phyloP scores from a whole-genome alignment of 2,113 vertebrate species.

The Lasiurus borealis region DNA sequence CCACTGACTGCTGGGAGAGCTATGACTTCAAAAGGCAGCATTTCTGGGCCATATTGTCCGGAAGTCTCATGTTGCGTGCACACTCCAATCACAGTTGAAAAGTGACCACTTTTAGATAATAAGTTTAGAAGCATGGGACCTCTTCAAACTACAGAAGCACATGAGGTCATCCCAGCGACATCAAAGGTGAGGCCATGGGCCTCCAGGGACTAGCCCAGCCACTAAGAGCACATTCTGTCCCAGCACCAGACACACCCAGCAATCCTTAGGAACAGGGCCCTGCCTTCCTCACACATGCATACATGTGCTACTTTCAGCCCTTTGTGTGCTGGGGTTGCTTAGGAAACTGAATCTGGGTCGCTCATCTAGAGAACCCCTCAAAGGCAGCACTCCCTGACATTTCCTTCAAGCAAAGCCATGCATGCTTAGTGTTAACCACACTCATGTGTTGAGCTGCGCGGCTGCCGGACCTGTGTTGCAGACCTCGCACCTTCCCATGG shows the following conservation, averaged over 20 bases:
- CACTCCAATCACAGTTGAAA: background rate
- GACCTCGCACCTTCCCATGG: background rate
- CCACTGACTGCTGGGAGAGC: background rate
- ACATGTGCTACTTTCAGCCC: background rate
- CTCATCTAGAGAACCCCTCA: background rate
- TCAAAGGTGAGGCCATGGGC: no score
- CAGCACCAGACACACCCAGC: background rate
- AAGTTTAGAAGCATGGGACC: background rate
- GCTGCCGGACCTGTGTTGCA: rapidly evolving
- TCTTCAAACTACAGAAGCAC: background rate
- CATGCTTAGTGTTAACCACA: background rate
- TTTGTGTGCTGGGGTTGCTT: background rate
- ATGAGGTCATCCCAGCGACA: background rate
- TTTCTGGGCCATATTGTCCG: rapidly evolving
- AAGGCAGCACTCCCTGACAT: background rate
- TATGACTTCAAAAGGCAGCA: background rate
- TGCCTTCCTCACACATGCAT: background rate
- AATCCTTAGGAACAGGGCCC: background rate
- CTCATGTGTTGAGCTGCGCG: rapidly evolving
- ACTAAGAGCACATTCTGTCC: background rate
- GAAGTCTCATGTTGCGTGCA: background rate
- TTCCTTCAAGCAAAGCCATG: background rate
- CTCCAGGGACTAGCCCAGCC: background rate
- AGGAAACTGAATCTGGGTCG: background rate
- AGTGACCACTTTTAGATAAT: background rate